Conservation (phyloP, 2,113 vertebrate species). For the Apus apus region DNA sequence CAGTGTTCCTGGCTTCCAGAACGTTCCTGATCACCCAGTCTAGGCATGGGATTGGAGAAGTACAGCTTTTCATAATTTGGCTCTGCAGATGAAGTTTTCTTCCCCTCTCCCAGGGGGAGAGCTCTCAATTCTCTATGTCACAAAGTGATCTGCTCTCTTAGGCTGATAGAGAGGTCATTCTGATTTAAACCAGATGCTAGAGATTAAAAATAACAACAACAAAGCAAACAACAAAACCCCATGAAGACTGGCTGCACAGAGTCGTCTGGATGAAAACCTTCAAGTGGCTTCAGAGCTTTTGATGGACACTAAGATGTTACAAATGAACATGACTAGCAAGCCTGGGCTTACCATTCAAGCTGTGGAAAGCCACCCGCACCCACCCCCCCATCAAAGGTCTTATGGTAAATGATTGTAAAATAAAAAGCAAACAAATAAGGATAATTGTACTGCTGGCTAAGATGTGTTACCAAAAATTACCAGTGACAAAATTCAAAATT, state of each 20-base stretch:
- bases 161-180: neutral
- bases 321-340: neutral
- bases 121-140: neutral
- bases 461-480: slow-evolving; percentile 21
- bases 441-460: neutral
- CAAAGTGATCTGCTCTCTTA: neutral
- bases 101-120: neutral
- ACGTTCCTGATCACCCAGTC: neutral
- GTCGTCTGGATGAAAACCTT: neutral
- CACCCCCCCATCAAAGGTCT: neutral
- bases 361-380: neutral
- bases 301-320: rapidly evolving
- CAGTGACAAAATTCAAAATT: neutral
- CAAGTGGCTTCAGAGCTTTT: neutral
- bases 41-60: neutral
- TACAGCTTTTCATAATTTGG: neutral
- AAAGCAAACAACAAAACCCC: neutral
- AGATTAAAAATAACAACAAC: neutral
- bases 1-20: neutral
- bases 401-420: neutral
- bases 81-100: neutral
- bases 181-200: neutral
- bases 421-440: neutral
- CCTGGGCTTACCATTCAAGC: neutral
- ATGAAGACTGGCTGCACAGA: neutral